Conservation (phyloP, 2,113 vertebrate species). For the Paralichthys olivaceus region DNA sequence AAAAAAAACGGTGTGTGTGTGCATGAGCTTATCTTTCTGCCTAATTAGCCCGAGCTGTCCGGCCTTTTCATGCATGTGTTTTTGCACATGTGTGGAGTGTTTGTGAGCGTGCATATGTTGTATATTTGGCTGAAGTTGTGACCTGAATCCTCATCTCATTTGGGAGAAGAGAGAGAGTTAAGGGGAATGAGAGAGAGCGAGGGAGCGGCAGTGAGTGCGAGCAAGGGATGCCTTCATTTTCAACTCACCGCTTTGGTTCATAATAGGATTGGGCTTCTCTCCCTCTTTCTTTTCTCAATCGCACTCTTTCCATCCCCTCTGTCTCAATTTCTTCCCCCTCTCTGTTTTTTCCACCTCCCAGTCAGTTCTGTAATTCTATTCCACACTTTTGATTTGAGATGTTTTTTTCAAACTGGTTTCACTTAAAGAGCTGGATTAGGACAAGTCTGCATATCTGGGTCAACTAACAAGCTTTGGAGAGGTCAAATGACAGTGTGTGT, state of each 20-base stretch:
- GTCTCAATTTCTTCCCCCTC: constrained; percentile 25
- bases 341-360: constrained; percentile 56
- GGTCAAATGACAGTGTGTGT: constrained; percentile 53
- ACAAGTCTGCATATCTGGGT: constrained; percentile 67
- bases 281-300: constrained; percentile 38
- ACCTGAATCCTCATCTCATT: constrained; percentile 73
- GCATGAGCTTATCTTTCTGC: constrained; percentile 48
- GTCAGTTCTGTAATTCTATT: constrained; percentile 53
- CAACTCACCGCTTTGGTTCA: constrained; percentile 70
- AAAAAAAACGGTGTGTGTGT: constrained; percentile 25
- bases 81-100: constrained; percentile 34
- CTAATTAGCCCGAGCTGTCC: constrained; percentile 68
- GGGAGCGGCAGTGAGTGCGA: constrained; percentile 24
- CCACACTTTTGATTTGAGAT: constrained; percentile 43
- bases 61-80: constrained; percentile 56
- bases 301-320: constrained; percentile 44
- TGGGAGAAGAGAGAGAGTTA: constrained; percentile 41
- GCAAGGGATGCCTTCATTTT: constrained; percentile 67
- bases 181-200: constrained; percentile 21
- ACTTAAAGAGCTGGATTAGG: constrained; percentile 67
- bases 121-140: constrained; percentile 72
- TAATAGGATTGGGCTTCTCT: constrained; percentile 76
- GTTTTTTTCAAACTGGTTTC: constrained; percentile 49
- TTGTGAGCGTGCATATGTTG: constrained; percentile 20
- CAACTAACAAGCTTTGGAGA: constrained; percentile 50